Conservation (phyloP, 2,113 vertebrate species). For the Cololabis saira region DNA sequence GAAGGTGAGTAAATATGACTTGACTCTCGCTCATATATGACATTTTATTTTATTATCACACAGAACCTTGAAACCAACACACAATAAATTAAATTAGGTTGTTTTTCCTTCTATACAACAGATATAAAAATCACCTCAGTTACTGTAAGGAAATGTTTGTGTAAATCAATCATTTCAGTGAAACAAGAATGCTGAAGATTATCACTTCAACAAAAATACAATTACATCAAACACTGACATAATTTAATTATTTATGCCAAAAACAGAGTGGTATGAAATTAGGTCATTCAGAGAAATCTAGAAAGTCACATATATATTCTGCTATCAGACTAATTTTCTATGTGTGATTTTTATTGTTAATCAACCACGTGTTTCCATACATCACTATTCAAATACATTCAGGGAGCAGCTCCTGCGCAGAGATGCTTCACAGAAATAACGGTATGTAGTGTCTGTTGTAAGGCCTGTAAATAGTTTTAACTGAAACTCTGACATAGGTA, state of each 20-base stretch:
- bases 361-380: conserved; percentile 41
- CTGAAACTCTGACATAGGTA: conserved; percentile 26
- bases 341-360: conserved; percentile 26
- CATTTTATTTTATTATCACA: too few species aligned
- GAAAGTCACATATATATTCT: neutral
- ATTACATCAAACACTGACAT: conserved; percentile 25
- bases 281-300: conserved; percentile 8
- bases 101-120: too few species aligned
- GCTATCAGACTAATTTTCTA: neutral
- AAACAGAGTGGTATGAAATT: conserved; percentile 12
- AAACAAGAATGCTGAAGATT: conserved; percentile 23
- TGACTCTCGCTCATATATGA: too few species aligned
- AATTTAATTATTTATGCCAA: conserved; percentile 11
- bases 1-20: too few species aligned
- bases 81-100: too few species aligned
- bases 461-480: neutral
- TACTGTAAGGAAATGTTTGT: too few species aligned
- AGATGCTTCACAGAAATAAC: conserved; percentile 21
- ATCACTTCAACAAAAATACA: conserved; percentile 43
- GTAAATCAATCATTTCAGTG: too few species aligned
- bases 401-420: conserved; percentile 2
- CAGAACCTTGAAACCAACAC: too few species aligned
- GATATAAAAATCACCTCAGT: too few species aligned
- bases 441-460: neutral
- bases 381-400: conserved; percentile 5